Percentiles rank a stretch among this genome's conserved stretches.
Conservation (phyloP, 64 coral and sea anemone species). For the Hydrozoanthus tunicans region DNA sequence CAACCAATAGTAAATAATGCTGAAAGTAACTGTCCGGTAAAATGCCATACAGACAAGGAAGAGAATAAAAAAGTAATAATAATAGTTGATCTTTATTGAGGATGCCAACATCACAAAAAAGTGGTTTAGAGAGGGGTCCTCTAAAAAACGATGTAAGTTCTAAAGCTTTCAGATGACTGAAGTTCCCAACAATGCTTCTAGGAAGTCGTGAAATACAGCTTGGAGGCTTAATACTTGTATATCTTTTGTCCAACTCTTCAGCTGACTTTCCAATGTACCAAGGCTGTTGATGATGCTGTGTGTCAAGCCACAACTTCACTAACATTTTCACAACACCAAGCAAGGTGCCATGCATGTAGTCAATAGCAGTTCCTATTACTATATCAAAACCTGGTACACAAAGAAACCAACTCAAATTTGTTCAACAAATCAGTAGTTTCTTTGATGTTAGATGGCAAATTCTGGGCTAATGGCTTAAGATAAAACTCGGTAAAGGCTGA, state of each 20-base stretch:
- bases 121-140: no score
- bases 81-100: no score
- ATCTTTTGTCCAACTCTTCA: not conserved
- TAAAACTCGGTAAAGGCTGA: no score
- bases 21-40: constrained; percentile 59
- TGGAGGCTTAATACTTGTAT: not conserved
- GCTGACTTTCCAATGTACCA: constrained; percentile 1
- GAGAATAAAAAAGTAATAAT: no score
- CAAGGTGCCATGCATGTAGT: constrained; percentile 62
- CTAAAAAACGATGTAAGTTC: constrained; percentile 60
- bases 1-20: constrained; percentile 54
- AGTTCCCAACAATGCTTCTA: not conserved
- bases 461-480: no score
- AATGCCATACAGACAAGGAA: not conserved
- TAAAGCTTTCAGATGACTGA: constrained; percentile 54
- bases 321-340: constrained; percentile 56
- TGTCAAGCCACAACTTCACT: constrained; percentile 60
- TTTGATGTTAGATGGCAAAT: no score
- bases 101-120: no score
- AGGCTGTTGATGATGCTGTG: not conserved
- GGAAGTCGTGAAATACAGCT: constrained; percentile 8
- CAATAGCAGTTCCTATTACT: constrained; percentile 46
- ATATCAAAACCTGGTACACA: constrained; percentile 59
- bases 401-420: constrained; percentile 29
- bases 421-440: no score